Conservation (phyloP, 2,888 invertebrate species). For the Eupeodes luniger region DNA sequence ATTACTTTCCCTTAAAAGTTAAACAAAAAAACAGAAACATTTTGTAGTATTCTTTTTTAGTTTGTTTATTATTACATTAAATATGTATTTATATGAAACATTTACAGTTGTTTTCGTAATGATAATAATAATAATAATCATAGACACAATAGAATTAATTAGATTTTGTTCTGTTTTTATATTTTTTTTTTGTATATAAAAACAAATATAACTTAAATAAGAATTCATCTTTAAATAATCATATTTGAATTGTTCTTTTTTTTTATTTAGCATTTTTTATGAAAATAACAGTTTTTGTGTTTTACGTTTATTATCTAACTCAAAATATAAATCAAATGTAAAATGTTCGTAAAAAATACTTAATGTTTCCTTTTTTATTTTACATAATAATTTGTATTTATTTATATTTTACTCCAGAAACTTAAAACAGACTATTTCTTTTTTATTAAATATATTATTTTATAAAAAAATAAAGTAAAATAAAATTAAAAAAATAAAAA, state of each 20-base stretch:
- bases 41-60: conserved; percentile 50
- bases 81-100: conserved; percentile 70
- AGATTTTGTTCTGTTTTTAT: conserved; percentile 6
- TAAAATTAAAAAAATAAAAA: conserved; percentile 13
- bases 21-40: background rate
- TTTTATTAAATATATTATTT: background rate
- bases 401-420: conserved; percentile 14
- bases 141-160: conserved; percentile 66
- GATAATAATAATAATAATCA: conserved; percentile 62
- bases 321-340: conserved; percentile 26
- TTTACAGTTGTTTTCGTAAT: conserved; percentile 67
- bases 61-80: conserved; percentile 73
- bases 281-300: conserved; percentile 55
- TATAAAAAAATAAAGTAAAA: background rate
- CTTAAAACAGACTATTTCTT: conserved; percentile 1
- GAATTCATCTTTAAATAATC: conserved; percentile 20
- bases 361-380: conserved; percentile 4
- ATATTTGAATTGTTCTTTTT: conserved; percentile 20
- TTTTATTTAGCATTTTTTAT: conserved; percentile 18
- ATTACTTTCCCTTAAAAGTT: background rate
- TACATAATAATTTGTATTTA: conserved; percentile 30
- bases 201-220: conserved; percentile 41
- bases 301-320: conserved; percentile 11
- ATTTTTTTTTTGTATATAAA: conserved; percentile 11
- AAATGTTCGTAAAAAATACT: conserved; percentile 47